These are phyloP conservation scores for Rhinolophus ferrumequinum DNA, from an alignment of 2,113 vertebrate species.

Conservation along the genomic window DNA sequence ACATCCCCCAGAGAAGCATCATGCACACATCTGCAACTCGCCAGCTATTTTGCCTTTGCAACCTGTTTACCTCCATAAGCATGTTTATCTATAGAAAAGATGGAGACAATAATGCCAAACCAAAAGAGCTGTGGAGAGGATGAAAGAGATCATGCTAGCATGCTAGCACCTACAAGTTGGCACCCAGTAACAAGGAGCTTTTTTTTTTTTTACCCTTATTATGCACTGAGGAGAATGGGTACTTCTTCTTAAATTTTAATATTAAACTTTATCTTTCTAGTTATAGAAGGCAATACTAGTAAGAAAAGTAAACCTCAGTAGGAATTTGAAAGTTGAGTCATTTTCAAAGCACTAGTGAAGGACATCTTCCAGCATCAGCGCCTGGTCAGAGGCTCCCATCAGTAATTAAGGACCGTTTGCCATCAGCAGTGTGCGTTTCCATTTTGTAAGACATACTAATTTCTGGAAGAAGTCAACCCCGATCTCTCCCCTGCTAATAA, in stretches of 20 bases:
- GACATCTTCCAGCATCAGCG: slow-evolving; percentile 25
- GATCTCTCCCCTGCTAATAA: slow-evolving; percentile 76
- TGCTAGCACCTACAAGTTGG: not conserved
- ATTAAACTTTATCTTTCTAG: slow-evolving; percentile 40
- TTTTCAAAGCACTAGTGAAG: slow-evolving; percentile 60
- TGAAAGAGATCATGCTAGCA: not conserved
- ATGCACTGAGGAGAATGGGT: not conserved
- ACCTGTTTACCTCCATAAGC: not conserved
- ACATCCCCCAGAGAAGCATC: not conserved
- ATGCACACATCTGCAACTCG: not conserved
- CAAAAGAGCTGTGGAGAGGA: not conserved
- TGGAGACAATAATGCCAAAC: not conserved
- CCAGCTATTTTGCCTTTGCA: slow-evolving; percentile 14
- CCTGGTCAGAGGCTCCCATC: slow-evolving; percentile 70
- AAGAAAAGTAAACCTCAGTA: slow-evolving; percentile 50
- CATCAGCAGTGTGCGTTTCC: slow-evolving; percentile 54
- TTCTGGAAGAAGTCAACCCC: slow-evolving; percentile 62
- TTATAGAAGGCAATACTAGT: slow-evolving; percentile 41
- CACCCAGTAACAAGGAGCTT: not conserved
- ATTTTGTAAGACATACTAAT: slow-evolving; percentile 56
- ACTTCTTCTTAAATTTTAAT: slow-evolving; percentile 46
- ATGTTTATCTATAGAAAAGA: not conserved
- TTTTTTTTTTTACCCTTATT: not conserved
- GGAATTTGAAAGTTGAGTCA: slow-evolving; percentile 54
- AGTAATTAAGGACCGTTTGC: slow-evolving; percentile 63